These are phyloP conservation scores for Amblyteles armatorius DNA, from an alignment of 2,888 invertebrate genomes.

Conservation along the genomic window DNA sequence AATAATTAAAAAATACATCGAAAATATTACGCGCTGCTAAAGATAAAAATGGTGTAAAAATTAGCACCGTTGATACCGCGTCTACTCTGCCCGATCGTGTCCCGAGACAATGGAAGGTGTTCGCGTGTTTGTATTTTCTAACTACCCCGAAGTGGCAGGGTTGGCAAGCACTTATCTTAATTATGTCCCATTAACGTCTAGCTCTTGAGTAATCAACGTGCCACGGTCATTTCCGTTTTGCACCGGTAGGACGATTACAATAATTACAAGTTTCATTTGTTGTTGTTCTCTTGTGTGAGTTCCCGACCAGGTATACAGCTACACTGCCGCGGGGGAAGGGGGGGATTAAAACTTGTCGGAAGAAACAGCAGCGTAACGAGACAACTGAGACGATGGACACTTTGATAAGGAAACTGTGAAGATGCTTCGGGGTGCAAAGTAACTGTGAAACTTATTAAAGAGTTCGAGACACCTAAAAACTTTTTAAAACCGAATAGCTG, in stretches of 20 bases:
- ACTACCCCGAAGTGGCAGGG: constrained; percentile 17
- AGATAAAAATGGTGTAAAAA: neutral
- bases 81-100: neutral
- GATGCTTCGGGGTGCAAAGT: neutral
- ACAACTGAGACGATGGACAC: constrained; percentile 23
- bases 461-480: neutral
- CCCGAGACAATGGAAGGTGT: constrained; percentile 14
- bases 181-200: constrained; percentile 61
- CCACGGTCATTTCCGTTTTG: constrained; percentile 50
- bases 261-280: constrained; percentile 56
- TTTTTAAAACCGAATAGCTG: constrained; percentile 3
- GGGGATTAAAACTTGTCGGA: constrained; percentile 10
- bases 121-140: constrained; percentile 28
- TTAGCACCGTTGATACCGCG: neutral
- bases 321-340: neutral
- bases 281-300: constrained; percentile 14
- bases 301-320: neutral
- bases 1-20: neutral
- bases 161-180: constrained; percentile 60
- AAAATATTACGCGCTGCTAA: neutral
- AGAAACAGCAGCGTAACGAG: constrained; percentile 12
- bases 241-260: constrained; percentile 48
- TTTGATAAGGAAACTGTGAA: constrained; percentile 13
- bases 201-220: constrained; percentile 59
- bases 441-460: neutral